phyloP scores from a whole-genome alignment of 2,888 invertebrate species.

The Theristus sp. region DNA sequence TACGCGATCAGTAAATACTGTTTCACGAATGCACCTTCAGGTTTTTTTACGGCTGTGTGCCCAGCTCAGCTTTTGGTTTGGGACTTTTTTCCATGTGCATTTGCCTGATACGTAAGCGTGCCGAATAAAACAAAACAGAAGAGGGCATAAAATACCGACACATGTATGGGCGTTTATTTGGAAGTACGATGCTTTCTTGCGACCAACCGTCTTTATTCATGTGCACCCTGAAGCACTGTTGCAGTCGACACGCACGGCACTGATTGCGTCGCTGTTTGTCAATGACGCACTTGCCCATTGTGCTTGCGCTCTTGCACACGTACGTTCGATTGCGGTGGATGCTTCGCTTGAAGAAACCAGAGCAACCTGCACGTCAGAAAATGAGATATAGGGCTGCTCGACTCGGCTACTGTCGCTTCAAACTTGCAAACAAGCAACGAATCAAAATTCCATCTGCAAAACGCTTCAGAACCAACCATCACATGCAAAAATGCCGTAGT shows the following conservation, averaged over 20 bases:
- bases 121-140: no score
- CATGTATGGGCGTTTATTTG: no score
- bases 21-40: no score
- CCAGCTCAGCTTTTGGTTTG: no score
- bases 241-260: slow-evolving; percentile 78
- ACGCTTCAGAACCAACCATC: slow-evolving; percentile 49
- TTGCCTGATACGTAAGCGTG: not conserved
- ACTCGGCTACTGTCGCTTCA: no score
- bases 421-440: no score
- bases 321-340: slow-evolving; percentile 87
- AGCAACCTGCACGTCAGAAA: slow-evolving; percentile 49
- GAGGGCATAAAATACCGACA: no score
- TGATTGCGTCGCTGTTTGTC: slow-evolving; percentile 93
- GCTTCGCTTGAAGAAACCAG: slow-evolving; percentile 85
- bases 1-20: no score
- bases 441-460: no score
- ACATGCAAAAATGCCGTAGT: slow-evolving; percentile 92
- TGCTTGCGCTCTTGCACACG: slow-evolving; percentile 85
- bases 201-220: slow-evolving; percentile 94
- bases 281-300: slow-evolving; percentile 69
- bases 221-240: slow-evolving; percentile 81
- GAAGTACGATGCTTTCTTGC: no score
- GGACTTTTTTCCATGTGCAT: not conserved
- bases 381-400: not conserved
- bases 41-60: no score